phyloP scores from a whole-genome alignment of 2,797 vertebrate species.

The Enteromius fasciolatus region DNA sequence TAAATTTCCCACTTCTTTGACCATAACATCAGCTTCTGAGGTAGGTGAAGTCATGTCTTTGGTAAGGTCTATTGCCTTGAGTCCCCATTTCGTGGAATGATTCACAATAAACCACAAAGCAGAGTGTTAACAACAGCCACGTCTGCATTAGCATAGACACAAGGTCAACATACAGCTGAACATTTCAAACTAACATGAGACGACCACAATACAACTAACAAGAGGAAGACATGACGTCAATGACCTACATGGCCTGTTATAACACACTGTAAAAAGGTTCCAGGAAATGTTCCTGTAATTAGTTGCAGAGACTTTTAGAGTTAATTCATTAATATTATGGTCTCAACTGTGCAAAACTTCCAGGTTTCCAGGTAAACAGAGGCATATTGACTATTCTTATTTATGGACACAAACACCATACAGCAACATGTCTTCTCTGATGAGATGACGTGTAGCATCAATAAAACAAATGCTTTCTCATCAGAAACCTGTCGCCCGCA shows the following conservation, averaged over 20 bases:
- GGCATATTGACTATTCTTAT: neutral
- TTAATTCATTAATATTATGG: neutral
- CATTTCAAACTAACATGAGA: neutral
- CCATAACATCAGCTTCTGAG: conserved; percentile 4
- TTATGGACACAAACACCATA: neutral
- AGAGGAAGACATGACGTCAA: neutral
- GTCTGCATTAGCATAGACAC: neutral
- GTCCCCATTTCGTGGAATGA: neutral
- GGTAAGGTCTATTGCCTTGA: neutral
- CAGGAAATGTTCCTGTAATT: conserved; percentile 23
- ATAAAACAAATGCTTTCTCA: neutral
- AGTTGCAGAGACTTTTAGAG: neutral
- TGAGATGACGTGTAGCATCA: neutral
- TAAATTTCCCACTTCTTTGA: neutral
- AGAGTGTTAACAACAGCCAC: neutral
- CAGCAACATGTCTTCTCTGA: neutral
- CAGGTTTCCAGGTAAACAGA: neutral
- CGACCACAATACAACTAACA: neutral
- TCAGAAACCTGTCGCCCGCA: neutral
- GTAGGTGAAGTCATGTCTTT: conserved; percentile 28
- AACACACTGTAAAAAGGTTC: conserved; percentile 9
- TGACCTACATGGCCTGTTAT: conserved; percentile 2
- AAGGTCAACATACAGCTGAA: neutral
- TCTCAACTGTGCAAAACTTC: neutral
- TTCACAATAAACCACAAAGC: neutral